Percentiles rank a stretch among this genome's conserved stretches.
Conservation (phyloP, 2,797 vertebrate species). For the Liparis tanakae region DNA sequence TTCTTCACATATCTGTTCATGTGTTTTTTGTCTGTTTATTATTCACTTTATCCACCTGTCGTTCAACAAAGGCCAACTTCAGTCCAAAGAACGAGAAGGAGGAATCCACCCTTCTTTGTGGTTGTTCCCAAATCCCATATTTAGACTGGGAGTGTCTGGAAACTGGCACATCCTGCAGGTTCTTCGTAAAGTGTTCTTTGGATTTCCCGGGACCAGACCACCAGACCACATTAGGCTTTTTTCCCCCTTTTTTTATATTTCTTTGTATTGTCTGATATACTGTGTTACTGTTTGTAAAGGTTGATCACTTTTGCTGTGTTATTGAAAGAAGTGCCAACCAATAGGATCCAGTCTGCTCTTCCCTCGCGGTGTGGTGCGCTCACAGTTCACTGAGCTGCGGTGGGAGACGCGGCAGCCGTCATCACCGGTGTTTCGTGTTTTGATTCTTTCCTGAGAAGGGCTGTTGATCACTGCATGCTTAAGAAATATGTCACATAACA, state of each 20-base stretch:
- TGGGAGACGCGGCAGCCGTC: conserved; percentile 32
- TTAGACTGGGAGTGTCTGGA: conserved; percentile 28
- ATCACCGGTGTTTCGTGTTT: conserved; percentile 45
- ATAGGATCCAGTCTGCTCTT: conserved; percentile 56
- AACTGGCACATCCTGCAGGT: conserved; percentile 31
- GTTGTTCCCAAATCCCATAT: conserved; percentile 35
- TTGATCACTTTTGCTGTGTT: conserved; percentile 45
- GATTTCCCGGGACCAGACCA: conserved; percentile 27
- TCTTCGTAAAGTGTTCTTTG: conserved; percentile 24
- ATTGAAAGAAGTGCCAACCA: conserved; percentile 76
- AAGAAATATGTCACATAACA: conserved; percentile 15
- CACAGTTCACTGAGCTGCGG: conserved; percentile 40
- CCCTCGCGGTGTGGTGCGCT: conserved; percentile 38
- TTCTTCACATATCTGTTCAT: conserved; percentile 46
- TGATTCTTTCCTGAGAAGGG: conserved; percentile 34
- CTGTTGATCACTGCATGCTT: conserved; percentile 28
- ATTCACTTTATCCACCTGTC: conserved; percentile 34
- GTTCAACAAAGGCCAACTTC: conserved; percentile 38
- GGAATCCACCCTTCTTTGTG: conserved; percentile 25
- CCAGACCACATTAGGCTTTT: conserved; percentile 26
- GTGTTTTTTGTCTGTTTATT: conserved; percentile 16
- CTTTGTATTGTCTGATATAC: conserved; percentile 48
- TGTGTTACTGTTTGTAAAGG: conserved; percentile 46
- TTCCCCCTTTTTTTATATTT: conserved; percentile 19
- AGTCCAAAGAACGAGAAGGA: conserved; percentile 77